Percentiles rank a stretch among this genome's conserved stretches.
Evolutionary conservation across 2,113 vertebrate species (phyloP).

Genomic region (Microtus pennsylvanicus): DNA sequence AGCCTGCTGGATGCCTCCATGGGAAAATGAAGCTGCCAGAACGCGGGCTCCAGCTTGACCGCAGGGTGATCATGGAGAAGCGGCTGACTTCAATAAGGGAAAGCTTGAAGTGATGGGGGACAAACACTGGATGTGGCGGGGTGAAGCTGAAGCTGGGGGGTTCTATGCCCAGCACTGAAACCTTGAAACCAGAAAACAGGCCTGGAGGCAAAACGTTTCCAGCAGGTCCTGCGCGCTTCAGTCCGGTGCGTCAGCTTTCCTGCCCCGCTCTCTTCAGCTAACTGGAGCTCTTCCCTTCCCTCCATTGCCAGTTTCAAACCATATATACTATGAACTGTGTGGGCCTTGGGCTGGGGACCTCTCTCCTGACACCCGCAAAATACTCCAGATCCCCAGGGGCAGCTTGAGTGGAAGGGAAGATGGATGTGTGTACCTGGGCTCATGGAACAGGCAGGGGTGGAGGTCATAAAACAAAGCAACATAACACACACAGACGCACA

Average conservation of each 20-base stretch:
- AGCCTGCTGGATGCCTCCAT: fast-evolving
- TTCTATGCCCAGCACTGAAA: neutral
- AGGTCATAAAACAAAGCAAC: neutral
- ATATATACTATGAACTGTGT: fast-evolving
- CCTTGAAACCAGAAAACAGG: neutral
- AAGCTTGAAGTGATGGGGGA: fast-evolving
- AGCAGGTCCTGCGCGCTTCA: fast-evolving
- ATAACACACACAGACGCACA: neutral
- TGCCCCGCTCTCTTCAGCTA: neutral
- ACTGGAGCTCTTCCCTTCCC: neutral
- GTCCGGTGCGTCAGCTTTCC: no score
- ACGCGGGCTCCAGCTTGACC: no score
- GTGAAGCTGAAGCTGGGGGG: neutral
- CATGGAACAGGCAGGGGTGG: fast-evolving
- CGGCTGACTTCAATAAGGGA: neutral
- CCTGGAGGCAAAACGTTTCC: fast-evolving
- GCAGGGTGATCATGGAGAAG: neutral
- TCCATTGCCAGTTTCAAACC: neutral
- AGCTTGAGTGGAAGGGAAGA: neutral
- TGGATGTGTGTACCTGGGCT: fast-evolving
- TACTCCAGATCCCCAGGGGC: fast-evolving
- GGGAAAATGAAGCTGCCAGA: neutral
- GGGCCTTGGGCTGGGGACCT: neutral
- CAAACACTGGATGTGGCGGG: neutral
- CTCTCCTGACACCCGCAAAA: neutral